Percentiles rank a stretch among this genome's conserved stretches.
phyloP scores from a whole-genome alignment of 2,888 invertebrate species.

The Tipula vernalis region DNA sequence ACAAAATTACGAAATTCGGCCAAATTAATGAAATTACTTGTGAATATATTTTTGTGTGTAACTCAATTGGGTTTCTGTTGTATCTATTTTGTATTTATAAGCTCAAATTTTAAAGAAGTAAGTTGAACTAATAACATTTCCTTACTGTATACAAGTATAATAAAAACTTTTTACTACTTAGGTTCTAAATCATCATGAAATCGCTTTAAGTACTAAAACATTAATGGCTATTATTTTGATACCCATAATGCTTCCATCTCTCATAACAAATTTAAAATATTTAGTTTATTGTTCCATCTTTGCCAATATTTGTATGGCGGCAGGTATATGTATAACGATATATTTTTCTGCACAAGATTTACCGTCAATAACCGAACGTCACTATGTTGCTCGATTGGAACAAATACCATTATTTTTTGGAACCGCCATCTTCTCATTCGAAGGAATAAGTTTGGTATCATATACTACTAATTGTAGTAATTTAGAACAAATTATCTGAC shows the following conservation, averaged over 20 bases:
- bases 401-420: conserved; percentile 84
- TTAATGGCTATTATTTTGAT: conserved; percentile 62
- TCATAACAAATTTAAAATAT: conserved; percentile 64
- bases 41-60: conserved; percentile 78
- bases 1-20: conserved; percentile 46
- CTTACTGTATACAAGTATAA: neutral
- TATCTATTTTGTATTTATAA: conserved; percentile 91
- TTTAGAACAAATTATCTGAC: neutral
- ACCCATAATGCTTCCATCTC: conserved; percentile 58
- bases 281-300: conserved; percentile 65
- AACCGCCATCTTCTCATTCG: conserved; percentile 91
- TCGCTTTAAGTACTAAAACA: conserved; percentile 48
- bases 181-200: conserved; percentile 53
- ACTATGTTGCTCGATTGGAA: conserved; percentile 45
- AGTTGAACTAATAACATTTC: conserved; percentile 12
- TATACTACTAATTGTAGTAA: neutral
- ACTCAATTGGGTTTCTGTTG: conserved; percentile 99
- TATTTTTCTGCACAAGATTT: conserved; percentile 63
- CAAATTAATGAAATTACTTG: conserved; percentile 49
- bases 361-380: conserved; percentile 46
- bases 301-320: conserved; percentile 64
- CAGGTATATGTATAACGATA: conserved; percentile 55
- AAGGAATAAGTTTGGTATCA: conserved; percentile 81
- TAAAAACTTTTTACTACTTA: conserved; percentile 30
- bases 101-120: conserved; percentile 70